A percentile compares a stretch with the other conserved stretches of the same genome.
phyloP scores from a whole-genome alignment of 53 echinoderm and acorn worm species.

The Echinometra lucunter region DNA sequence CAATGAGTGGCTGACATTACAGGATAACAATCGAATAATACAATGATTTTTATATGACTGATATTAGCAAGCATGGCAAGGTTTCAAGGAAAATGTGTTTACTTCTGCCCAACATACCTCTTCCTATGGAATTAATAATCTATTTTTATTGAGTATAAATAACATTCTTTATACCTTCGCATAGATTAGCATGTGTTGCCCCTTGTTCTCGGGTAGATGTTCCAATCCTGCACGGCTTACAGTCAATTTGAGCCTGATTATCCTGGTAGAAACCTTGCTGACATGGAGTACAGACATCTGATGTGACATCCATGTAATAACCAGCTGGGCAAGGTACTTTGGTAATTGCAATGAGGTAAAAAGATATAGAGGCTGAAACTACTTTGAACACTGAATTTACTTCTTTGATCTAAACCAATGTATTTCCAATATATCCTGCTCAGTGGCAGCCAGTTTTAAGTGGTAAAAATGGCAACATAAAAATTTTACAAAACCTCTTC shows the following conservation, averaged over 20 bases:
- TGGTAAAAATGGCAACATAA: too few relatives aligned
- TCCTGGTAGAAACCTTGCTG: slow-evolving; percentile 65
- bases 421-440: too few relatives aligned
- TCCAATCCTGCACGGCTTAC: slow-evolving; percentile 53
- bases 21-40: too few relatives aligned
- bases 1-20: too few relatives aligned
- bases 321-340: slow-evolving; percentile 66
- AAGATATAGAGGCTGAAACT: background rate
- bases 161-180: slow-evolving; percentile 57
- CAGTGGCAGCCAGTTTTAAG: too few relatives aligned
- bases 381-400: too few relatives aligned
- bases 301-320: slow-evolving; percentile 15
- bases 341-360: background rate
- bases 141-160: too few relatives aligned
- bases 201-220: slow-evolving; percentile 43
- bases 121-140: background rate
- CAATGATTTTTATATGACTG: too few relatives aligned
- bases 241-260: slow-evolving; percentile 61
- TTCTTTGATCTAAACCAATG: background rate
- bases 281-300: slow-evolving; percentile 58
- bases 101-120: background rate
- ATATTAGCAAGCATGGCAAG: background rate
- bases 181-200: background rate
- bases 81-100: background rate
- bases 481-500: background rate